Percentiles rank a stretch among this genome's conserved stretches.
phyloP scores from a whole-genome alignment of 2,888 invertebrate species.

The Beris morrisii region DNA sequence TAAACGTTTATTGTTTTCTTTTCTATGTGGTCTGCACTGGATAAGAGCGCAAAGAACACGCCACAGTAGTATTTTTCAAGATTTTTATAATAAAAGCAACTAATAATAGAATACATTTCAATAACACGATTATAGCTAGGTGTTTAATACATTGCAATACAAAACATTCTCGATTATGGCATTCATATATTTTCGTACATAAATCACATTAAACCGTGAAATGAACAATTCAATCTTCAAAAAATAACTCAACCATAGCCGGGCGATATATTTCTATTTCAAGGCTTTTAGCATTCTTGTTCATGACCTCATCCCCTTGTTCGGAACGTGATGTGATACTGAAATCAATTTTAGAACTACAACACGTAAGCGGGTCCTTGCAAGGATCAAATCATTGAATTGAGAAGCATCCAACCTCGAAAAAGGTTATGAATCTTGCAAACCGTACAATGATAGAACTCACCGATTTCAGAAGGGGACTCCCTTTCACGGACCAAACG shows the following conservation, averaged over 20 bases:
- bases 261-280: not conserved
- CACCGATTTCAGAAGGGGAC: constrained; percentile 31
- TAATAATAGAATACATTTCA: too few relatives aligned
- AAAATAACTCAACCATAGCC: constrained; percentile 8
- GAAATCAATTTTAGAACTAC: constrained; percentile 35
- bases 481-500: constrained; percentile 12
- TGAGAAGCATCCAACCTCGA: constrained; percentile 35
- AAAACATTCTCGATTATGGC: not conserved
- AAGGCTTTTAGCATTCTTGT: not conserved
- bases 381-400: constrained; percentile 30
- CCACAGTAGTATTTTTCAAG: too few relatives aligned
- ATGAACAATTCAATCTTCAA: constrained; percentile 27
- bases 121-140: too few relatives aligned
- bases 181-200: constrained; percentile 1
- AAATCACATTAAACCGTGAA: constrained; percentile 24
- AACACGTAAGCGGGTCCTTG: constrained; percentile 8
- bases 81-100: too few relatives aligned
- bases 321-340: constrained; percentile 20
- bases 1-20: too few relatives aligned
- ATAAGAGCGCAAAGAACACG: too few relatives aligned
- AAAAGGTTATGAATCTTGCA: constrained; percentile 37
- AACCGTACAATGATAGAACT: constrained; percentile 14
- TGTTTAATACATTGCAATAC: too few relatives aligned
- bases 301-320: not conserved
- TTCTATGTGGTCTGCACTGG: too few relatives aligned